Evolutionary conservation across 2,888 invertebrate genomes (phyloP).

Genomic region (Dolomedes plantarius): DNA sequence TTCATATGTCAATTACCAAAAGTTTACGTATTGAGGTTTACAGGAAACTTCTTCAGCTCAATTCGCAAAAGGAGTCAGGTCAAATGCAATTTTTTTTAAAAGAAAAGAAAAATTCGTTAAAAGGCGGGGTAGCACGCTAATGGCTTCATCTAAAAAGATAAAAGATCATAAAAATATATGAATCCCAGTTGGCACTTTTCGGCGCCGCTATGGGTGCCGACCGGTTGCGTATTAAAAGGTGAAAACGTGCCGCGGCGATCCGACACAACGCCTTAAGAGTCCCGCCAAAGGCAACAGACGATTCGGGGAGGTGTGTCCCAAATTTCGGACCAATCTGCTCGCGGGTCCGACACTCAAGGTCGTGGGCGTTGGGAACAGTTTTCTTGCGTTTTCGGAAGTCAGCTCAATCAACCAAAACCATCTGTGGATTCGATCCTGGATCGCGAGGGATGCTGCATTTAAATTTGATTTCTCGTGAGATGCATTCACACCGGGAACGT

Average conservation of each 20-base stretch:
- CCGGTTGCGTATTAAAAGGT: not conserved
- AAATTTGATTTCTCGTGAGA: conserved; percentile 20
- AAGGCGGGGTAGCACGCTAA: not conserved
- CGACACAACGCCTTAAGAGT: conserved; percentile 3
- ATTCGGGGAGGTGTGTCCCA: conserved; percentile 64
- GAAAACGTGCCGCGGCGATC: not conserved
- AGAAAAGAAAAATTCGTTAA: not conserved
- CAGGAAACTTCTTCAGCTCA: too few relatives aligned
- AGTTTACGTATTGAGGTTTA: too few relatives aligned
- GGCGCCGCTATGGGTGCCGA: not conserved
- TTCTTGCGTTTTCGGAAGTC: conserved; percentile 9
- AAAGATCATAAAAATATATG: not conserved
- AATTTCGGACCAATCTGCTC: conserved; percentile 63
- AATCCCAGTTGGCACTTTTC: not conserved
- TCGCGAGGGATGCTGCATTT: conserved; percentile 5
- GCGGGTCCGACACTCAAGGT: conserved; percentile 45
- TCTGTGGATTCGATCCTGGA: conserved; percentile 43
- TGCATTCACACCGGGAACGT: not conserved
- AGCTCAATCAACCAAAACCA: conserved; percentile 31
- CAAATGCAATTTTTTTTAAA: too few relatives aligned
- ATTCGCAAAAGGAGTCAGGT: too few relatives aligned
- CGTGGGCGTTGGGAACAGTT: conserved; percentile 57
- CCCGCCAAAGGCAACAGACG: not conserved
- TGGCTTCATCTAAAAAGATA: not conserved
- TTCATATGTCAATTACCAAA: too few relatives aligned